A percentile compares a stretch with the other conserved stretches of the same genome.
These are phyloP conservation scores for Eristalis intricaria DNA, from an alignment of 2,888 invertebrate species.

Conservation along the genomic window DNA sequence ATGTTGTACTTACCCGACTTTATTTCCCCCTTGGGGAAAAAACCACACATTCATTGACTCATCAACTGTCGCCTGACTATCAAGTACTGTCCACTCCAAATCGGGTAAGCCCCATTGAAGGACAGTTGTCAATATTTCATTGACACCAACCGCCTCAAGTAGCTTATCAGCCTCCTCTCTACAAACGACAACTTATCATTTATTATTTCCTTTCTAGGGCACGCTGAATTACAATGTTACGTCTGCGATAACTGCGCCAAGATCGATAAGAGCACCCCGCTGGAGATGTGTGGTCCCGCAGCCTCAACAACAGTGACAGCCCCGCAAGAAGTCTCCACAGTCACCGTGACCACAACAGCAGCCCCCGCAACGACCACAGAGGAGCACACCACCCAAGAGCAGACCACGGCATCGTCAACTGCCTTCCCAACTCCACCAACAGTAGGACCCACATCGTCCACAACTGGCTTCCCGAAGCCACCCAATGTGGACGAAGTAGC, in stretches of 20 bases:
- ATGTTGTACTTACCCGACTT: too few relatives aligned
- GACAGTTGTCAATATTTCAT: too few relatives aligned
- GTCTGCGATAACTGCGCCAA: slow-evolving; percentile 77
- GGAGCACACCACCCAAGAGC: neutral
- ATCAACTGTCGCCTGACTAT: too few relatives aligned
- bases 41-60: too few relatives aligned
- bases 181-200: neutral
- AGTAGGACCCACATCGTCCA: slow-evolving; percentile 72
- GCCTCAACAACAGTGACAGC: slow-evolving; percentile 34
- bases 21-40: too few relatives aligned
- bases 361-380: slow-evolving; percentile 11
- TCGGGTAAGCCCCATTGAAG: too few relatives aligned
- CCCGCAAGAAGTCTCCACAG: slow-evolving; percentile 9
- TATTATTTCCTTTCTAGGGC: slow-evolving; percentile 47
- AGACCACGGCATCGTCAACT: neutral
- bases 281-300: slow-evolving; percentile 75
- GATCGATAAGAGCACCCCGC: slow-evolving; percentile 73
- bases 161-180: neutral
- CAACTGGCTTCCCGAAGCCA: slow-evolving; percentile 75
- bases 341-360: slow-evolving; percentile 14
- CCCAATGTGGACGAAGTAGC: slow-evolving; percentile 52
- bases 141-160: neutral
- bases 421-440: slow-evolving; percentile 73
- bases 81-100: too few relatives aligned
- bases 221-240: slow-evolving; percentile 76